Percentiles rank a stretch among this genome's conserved stretches.
phyloP scores from a whole-genome alignment of 2,888 invertebrate species.

The Unio delphinus region DNA sequence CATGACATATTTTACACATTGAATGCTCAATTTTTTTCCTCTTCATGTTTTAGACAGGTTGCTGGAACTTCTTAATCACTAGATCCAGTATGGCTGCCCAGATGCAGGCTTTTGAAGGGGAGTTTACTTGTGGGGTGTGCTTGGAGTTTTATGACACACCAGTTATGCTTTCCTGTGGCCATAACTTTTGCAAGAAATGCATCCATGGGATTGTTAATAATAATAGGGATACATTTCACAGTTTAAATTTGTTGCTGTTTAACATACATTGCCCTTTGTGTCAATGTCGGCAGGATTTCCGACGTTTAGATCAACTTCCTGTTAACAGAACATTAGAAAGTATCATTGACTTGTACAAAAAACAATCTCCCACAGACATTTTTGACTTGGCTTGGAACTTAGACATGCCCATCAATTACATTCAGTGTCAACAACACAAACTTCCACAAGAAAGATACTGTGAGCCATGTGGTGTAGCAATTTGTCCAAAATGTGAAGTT shows the following conservation, averaged over 20 bases:
- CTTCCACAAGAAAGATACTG: slow-evolving; percentile 33
- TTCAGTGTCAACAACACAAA: slow-evolving; percentile 24
- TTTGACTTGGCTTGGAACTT: slow-evolving; percentile 42
- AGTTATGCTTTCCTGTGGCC: slow-evolving; percentile 43
- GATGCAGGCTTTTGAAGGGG: slow-evolving; percentile 27
- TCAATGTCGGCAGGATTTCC: slow-evolving; percentile 23
- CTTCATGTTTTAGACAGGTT: too few relatives aligned
- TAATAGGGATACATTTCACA: slow-evolving; percentile 5
- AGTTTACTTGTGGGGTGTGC: slow-evolving; percentile 48
- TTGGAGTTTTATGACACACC: slow-evolving; percentile 42
- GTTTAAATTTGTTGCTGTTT: slow-evolving; percentile 13
- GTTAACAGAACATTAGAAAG: slow-evolving; percentile 41
- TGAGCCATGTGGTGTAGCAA: slow-evolving; percentile 33
- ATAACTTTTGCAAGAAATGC: slow-evolving; percentile 48
- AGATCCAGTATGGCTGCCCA: too few relatives aligned
- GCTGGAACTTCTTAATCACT: too few relatives aligned
- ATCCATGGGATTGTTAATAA: slow-evolving; percentile 27
- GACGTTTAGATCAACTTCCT: slow-evolving; percentile 26
- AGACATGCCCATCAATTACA: slow-evolving; percentile 19
- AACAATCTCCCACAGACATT: slow-evolving; percentile 26
- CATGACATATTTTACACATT: too few relatives aligned
- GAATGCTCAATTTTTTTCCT: too few relatives aligned
- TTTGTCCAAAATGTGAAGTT: slow-evolving; percentile 32
- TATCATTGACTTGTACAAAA: slow-evolving; percentile 34
- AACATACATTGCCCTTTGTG: slow-evolving; percentile 47